Conservation (phyloP, 2,797 vertebrate species). For the Muscicapa striata region DNA sequence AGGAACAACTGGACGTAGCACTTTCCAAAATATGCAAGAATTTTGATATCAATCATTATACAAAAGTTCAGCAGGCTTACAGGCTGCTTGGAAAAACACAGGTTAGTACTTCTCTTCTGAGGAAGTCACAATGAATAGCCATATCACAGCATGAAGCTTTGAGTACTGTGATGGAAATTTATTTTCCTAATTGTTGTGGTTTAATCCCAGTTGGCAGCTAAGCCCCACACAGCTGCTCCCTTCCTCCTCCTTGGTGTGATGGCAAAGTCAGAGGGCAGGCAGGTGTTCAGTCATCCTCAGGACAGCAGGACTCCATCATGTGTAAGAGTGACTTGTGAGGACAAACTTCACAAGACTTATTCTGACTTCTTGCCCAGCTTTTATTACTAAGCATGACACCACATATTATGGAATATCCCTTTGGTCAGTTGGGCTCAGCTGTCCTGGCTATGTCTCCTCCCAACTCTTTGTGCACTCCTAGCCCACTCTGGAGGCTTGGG, state of each 20-base stretch:
- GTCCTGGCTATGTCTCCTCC: background rate
- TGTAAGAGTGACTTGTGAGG: background rate
- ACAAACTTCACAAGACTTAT: background rate
- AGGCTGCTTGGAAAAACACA: slow-evolving; percentile 97
- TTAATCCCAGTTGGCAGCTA: background rate
- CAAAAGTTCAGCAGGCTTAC: slow-evolving; percentile 96
- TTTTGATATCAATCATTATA: slow-evolving; percentile 96
- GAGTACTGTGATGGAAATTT: background rate
- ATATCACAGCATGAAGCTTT: background rate
- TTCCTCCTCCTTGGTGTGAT: background rate
- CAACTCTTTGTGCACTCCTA: background rate
- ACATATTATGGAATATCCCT: background rate
- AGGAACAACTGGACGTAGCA: slow-evolving; percentile 97
- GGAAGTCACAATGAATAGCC: background rate
- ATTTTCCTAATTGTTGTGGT: background rate
- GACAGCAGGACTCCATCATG: background rate
- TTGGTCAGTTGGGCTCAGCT: background rate
- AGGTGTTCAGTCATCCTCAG: background rate
- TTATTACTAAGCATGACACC: background rate
- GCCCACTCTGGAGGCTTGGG: background rate
- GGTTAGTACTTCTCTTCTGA: slow-evolving; percentile 72
- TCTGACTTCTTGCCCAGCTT: background rate
- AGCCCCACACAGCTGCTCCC: background rate
- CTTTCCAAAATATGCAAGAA: slow-evolving; percentile 99
- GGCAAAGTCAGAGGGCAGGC: too few species aligned